Evolutionary conservation across 1,140 invertebrate species (phyloP).

Genomic region (Dreissena rostriformis): DNA sequence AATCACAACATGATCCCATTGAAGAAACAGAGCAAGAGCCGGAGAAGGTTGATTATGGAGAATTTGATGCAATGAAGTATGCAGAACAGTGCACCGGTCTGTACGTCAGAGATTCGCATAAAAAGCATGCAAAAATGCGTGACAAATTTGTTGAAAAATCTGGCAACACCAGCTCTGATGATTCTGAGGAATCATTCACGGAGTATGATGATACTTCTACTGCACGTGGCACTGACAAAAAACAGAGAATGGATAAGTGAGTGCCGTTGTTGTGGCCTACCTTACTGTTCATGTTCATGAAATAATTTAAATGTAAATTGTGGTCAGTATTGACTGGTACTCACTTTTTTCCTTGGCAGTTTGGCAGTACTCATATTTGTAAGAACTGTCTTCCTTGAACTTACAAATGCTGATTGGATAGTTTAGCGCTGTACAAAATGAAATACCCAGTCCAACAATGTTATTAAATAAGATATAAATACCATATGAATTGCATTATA

Average conservation of each 20-base stretch:
- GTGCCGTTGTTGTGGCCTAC: too few species aligned
- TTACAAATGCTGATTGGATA: too few species aligned
- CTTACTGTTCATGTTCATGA: too few species aligned
- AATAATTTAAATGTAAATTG: too few species aligned
- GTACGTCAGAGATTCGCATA: slow-evolving; percentile 37
- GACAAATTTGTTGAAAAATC: slow-evolving; percentile 41
- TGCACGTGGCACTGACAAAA: not conserved
- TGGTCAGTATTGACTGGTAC: too few species aligned
- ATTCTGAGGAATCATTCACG: slow-evolving; percentile 38
- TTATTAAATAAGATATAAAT: too few species aligned
- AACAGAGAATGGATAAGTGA: slow-evolving; percentile 21
- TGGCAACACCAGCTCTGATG: slow-evolving; percentile 9
- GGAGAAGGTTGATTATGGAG: slow-evolving; percentile 22
- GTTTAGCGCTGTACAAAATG: too few species aligned
- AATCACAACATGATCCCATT: not conserved
- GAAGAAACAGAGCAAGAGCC: slow-evolving; percentile 9
- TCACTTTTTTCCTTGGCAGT: too few species aligned
- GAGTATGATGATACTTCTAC: slow-evolving; percentile 28
- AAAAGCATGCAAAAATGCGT: slow-evolving; percentile 38
- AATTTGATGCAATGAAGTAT: slow-evolving; percentile 38
- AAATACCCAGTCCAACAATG: too few species aligned
- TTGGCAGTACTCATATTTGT: too few species aligned
- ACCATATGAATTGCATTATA: too few species aligned
- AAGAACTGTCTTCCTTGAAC: too few species aligned
- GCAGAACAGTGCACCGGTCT: slow-evolving; percentile 24